Conservation (phyloP, 2,797 vertebrate genomes). For the Pseudotriccus pelzelni region DNA sequence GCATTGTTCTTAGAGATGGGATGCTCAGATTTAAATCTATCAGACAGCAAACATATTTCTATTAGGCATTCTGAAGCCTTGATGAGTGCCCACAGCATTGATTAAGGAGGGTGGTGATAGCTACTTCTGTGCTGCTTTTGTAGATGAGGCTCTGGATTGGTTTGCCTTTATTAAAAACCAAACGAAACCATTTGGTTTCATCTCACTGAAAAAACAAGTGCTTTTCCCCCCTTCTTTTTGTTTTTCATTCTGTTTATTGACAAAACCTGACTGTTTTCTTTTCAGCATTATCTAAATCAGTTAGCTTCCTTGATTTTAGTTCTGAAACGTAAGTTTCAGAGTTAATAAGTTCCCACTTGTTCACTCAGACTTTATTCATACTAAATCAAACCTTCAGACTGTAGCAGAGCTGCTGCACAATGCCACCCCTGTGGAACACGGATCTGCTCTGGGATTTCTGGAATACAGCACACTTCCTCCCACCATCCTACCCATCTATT, state of each 20-base stretch:
- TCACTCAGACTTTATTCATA: neutral
- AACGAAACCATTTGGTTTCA: neutral
- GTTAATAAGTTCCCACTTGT: neutral
- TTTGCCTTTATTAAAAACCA: neutral
- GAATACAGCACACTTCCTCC: neutral
- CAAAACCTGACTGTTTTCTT: neutral
- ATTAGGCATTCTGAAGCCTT: neutral
- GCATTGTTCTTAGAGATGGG: neutral
- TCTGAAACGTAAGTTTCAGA: neutral
- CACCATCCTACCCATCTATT: neutral
- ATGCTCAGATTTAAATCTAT: neutral
- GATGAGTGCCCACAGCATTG: neutral
- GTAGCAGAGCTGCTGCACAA: neutral
- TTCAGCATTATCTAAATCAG: neutral
- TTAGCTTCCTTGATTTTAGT: neutral
- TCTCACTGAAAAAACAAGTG: neutral
- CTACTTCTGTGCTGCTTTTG: neutral
- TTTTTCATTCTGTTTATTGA: neutral
- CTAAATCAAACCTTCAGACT: neutral
- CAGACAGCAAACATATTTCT: neutral
- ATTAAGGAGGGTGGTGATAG: neutral
- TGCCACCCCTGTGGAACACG: neutral
- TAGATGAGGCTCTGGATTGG: neutral
- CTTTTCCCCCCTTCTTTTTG: fast-evolving
- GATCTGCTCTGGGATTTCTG: neutral